Base-by-base conservation (phyloP, 2,888 invertebrate species). In the Xanthorhoe designata region DNA sequence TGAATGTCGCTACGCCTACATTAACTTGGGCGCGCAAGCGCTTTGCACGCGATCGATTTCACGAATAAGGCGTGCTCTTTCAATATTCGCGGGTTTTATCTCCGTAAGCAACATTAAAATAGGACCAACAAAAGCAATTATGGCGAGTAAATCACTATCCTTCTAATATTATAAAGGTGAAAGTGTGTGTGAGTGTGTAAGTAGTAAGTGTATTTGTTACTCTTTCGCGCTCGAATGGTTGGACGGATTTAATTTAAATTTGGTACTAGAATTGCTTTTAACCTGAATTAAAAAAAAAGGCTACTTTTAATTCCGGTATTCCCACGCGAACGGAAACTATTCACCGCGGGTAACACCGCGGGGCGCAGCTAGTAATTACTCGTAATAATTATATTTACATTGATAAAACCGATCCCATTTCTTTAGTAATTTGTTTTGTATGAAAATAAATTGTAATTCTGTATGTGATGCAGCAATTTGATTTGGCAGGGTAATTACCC, bases 21-120 rank as follows among this genome's bases (percentile, higher is more conserved):
- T 73, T 68, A 66, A 61, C 67, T 52, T 66, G 59, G n/a, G 51
- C 76, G 79, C 89, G 90, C 90, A 83, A 83, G 90, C 89, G 88
- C 82, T 75, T 69, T 77, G 69, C 65, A 65, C 86, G 84, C 83
- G 88, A 90, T 91, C 85, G 81, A 78, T 84, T 70, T 32, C 45
- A 59, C 61, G 79, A 85, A 84, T 82, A 80, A 78, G 77, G 76
- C 73, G 82, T 79, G 78, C 79, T 80, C 84, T 83, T 78, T 75
- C 78, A 75, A 82, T 82, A 82, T 78, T 77, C 66, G 71, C 72
- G 53, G 69, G 71, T 63, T 66, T 57, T 61, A 58, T 66, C 35
- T 42, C 3, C 38, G 38, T 42, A 42, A 42, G 13, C 13, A 13
- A 42, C 38, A 42, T 13, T 42, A 13, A 50, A 50, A 50, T 50